A percentile compares a stretch with the other conserved stretches of the same genome.
phyloP scores from a whole-genome alignment of 2,113 vertebrate species.

The Cromileptes altivelis region DNA sequence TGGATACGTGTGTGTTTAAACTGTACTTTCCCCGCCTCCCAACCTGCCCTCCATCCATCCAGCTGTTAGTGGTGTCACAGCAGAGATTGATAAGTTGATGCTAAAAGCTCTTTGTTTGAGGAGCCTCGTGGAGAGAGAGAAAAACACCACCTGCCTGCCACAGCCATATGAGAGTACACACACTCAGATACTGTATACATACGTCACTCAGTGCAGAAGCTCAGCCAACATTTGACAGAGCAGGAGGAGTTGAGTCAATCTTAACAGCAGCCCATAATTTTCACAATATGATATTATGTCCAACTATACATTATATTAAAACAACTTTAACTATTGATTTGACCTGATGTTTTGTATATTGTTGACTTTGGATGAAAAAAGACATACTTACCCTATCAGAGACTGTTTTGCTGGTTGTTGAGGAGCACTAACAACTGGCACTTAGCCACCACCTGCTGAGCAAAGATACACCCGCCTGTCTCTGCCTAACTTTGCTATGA shows the following conservation, averaged over 20 bases:
- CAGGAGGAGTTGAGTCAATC: constrained; percentile 26
- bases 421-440: background rate
- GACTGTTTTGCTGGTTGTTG: background rate
- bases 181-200: constrained; percentile 22
- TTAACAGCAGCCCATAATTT: constrained; percentile 22
- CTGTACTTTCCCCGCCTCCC: constrained; percentile 32
- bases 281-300: background rate
- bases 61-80: constrained; percentile 68
- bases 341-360: background rate
- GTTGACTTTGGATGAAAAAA: background rate
- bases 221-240: constrained; percentile 33
- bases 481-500: background rate
- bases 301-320: background rate
- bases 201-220: constrained; percentile 28
- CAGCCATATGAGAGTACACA: constrained; percentile 48
- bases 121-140: constrained; percentile 78
- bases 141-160: constrained; percentile 79
- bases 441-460: background rate
- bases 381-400: background rate
- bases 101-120: constrained; percentile 81
- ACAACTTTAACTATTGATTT: background rate
- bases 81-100: constrained; percentile 79
- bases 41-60: constrained; percentile 56
- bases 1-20: constrained; percentile 12
- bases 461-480: constrained; percentile 6